Percentiles rank a stretch among this genome's conserved stretches.
Evolutionary conservation across 2,797 vertebrate species (phyloP).

Genomic region (Triplophysa yarkandensis): DNA sequence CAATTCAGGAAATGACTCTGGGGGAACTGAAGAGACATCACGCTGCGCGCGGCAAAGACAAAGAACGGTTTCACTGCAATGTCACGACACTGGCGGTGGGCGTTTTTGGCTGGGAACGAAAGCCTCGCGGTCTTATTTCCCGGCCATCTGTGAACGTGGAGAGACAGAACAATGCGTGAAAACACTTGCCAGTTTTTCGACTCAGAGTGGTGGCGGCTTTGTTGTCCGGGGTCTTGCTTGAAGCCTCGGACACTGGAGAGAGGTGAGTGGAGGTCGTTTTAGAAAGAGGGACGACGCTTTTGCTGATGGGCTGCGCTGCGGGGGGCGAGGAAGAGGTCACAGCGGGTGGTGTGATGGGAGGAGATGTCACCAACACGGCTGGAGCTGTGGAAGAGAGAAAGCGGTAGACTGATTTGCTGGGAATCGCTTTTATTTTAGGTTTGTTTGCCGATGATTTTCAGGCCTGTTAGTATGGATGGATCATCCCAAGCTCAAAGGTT

Average conservation of each 20-base stretch:
- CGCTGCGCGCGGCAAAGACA: slow-evolving; percentile 25
- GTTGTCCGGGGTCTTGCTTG: slow-evolving; percentile 27
- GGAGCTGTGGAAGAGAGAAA: slow-evolving; percentile 10
- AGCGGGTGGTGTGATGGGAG: background rate
- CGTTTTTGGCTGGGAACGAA: slow-evolving; percentile 25
- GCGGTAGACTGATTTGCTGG: background rate
- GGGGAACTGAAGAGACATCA: slow-evolving; percentile 33
- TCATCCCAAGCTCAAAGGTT: too few species aligned
- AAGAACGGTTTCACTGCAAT: slow-evolving; percentile 29
- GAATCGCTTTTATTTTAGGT: background rate
- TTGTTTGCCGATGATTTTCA: background rate
- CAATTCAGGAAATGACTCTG: slow-evolving; percentile 38
- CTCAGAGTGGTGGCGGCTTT: slow-evolving; percentile 32
- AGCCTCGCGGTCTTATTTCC: slow-evolving; percentile 36
- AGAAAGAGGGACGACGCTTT: background rate
- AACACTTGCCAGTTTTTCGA: slow-evolving; percentile 45
- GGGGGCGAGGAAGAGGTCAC: background rate
- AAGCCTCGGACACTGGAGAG: background rate
- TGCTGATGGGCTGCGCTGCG: background rate
- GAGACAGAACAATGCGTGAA: slow-evolving; percentile 31
- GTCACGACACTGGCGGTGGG: slow-evolving; percentile 27
- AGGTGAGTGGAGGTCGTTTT: slow-evolving; percentile 31
- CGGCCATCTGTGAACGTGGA: slow-evolving; percentile 36
- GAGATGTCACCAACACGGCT: slow-evolving; percentile 16
- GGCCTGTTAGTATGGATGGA: too few species aligned